Conservation (phyloP, 2,888 invertebrate genomes). For the Petrophora chlorosata region DNA sequence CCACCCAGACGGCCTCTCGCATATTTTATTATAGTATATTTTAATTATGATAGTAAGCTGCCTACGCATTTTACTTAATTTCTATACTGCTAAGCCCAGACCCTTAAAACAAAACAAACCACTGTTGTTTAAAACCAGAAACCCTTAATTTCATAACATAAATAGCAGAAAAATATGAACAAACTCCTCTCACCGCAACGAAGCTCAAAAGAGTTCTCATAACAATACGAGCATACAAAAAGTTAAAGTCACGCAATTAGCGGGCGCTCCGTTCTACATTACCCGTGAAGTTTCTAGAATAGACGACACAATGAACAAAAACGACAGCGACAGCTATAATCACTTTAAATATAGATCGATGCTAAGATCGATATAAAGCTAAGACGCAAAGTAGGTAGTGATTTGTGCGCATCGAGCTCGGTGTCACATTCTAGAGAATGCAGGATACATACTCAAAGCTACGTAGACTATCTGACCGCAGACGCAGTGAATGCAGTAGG, state of each 20-base stretch:
- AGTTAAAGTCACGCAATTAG: constrained; percentile 60
- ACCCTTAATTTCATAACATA: constrained; percentile 29
- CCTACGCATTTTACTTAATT: too few species aligned
- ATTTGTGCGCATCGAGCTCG: constrained; percentile 69
- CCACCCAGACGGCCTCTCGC: too few species aligned
- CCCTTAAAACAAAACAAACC: not conserved
- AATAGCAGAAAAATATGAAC: constrained; percentile 32
- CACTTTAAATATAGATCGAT: constrained; percentile 68
- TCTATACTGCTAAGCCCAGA: too few species aligned
- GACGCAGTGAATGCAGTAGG: not conserved
- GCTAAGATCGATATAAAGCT: constrained; percentile 55
- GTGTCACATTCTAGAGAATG: constrained; percentile 58
- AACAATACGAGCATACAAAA: constrained; percentile 55
- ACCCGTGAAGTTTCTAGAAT: constrained; percentile 58
- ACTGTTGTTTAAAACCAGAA: constrained; percentile 16
- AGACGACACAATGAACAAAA: constrained; percentile 44
- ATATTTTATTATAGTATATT: too few species aligned
- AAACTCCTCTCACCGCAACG: constrained; percentile 38
- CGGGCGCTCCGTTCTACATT: constrained; percentile 61
- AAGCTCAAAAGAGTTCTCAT: constrained; percentile 49
- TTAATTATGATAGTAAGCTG: too few species aligned
- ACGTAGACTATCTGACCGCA: constrained; percentile 41
- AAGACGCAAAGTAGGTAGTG: constrained; percentile 76
- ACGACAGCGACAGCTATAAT: constrained; percentile 67
- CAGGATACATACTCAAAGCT: constrained; percentile 44